Percentiles rank a stretch among this genome's conserved stretches.
These are phyloP conservation scores for Decapterus maruadsi DNA, from an alignment of 2,797 vertebrate species.

Conservation along the genomic window DNA sequence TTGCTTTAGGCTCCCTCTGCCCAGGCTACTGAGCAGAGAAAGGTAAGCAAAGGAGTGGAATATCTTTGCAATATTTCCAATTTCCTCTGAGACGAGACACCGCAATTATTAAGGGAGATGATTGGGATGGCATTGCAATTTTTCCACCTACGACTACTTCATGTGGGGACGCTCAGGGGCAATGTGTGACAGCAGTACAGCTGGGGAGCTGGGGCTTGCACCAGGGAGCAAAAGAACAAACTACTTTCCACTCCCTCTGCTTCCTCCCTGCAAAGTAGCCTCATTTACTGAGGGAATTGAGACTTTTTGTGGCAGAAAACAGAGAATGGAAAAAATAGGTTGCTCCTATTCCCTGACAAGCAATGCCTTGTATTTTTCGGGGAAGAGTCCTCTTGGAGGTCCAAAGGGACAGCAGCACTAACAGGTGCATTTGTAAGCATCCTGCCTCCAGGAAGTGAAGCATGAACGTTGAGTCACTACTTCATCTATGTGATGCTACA, in stretches of 20 bases:
- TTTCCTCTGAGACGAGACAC: conserved; percentile 29
- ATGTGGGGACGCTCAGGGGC: conserved; percentile 20
- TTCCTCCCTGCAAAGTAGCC: conserved; percentile 33
- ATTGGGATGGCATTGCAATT: conserved; percentile 25
- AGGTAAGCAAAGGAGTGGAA: conserved; percentile 14
- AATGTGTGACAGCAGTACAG: conserved; percentile 40
- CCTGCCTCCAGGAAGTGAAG: conserved; percentile 34
- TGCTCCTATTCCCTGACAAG: conserved; percentile 49
- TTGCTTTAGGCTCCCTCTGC: conserved; percentile 41
- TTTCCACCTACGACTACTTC: conserved; percentile 5
- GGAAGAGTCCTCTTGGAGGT: conserved; percentile 34
- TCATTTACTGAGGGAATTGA: conserved; percentile 43
- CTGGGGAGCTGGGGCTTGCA: conserved; percentile 23
- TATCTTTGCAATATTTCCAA: conserved; percentile 26
- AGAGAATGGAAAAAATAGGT: conserved; percentile 48
- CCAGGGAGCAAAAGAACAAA: conserved; percentile 44
- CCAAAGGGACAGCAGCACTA: conserved; percentile 47
- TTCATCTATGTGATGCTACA: conserved; percentile 21
- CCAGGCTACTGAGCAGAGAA: conserved; percentile 14
- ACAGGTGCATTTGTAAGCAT: conserved; percentile 60
- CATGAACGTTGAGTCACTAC: conserved; percentile 40
- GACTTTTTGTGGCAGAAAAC: conserved; percentile 41
- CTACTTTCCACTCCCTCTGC: conserved; percentile 27
- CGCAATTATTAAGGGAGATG: conserved; percentile 12
- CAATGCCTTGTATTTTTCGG: conserved; percentile 54